Evolutionary conservation across 2,113 vertebrate species (phyloP), one percentile per base, ranked within the genome.

Genomic region (Aspiorhynchus laticeps): DNA sequence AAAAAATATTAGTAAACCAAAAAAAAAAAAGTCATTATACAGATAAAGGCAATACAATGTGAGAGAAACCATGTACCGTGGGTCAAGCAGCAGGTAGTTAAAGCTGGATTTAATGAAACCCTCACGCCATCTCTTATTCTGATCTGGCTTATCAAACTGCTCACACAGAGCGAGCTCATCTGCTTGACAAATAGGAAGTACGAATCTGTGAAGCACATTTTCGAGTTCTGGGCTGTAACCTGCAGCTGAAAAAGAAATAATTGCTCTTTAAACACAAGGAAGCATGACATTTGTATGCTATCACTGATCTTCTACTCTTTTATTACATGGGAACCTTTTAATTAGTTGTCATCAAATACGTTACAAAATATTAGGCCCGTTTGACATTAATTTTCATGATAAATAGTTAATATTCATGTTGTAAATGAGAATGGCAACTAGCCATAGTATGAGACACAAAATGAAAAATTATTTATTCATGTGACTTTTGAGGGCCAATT

Each of bases 51-150:
- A 21, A n/a, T n/a, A n/a, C n/a, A n/a, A n/a, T n/a, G n/a, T n/a
- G n/a, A n/a, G 6, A 59, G 21, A 15, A 28, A 10, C 31, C 82
- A 31, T 24, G 28, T n/a, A 95, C 97, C 97, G 97, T 88, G 98
- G 97, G 90, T 99, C 97, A 0, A 99, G 93, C 7, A 99, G 96
- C 84, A 99, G 91, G 88, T 98, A 98, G 17, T 96, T 98, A 90
- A 99, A 99, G 92, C 97, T 97, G 87, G 95, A 96, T 88, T 99
- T 99, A 14, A 94, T 88, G 0, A 95, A 11, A 0, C 97, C 97
- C 48, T 96, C 97, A 48, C 96, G 92, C 97, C 97, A 98, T 88
- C 80, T 95, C 81, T 91, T 93, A 84, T 88, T 92, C 28, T 94
- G 95, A 88, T 96, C 94, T 0, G 95, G 96, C 75, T 80, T 91